Base-by-base conservation (phyloP, 2,888 invertebrate genomes). In the Helobdella robusta region DNA sequence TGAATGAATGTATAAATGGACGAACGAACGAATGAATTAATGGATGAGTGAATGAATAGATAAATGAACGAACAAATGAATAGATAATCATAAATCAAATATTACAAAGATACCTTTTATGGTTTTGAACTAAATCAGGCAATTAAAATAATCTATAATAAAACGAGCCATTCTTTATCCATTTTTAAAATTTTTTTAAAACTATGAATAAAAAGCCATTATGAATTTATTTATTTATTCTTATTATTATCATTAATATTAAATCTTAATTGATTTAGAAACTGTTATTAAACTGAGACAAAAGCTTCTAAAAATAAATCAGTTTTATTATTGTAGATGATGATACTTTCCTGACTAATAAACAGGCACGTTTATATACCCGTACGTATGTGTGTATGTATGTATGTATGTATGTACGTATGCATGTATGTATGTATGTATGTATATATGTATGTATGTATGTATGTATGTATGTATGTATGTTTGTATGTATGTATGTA, bases 401-500 rank as follows among this genome's bases (percentile, higher is more conserved):
- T 63, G 34, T 54, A 34, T 56, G 54, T 56, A 64, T 64, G 54
- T 32, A n/a, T 56, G 23, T 62, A 52, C 15, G 28, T 52, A 62
- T 50, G 28, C n/a, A 28, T 52, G 28, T 11, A 52, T 28, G 52
- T 52, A 65, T 65, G 1, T 35, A 65, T 65, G 48, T 44, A 64
- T 63, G 25, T 35, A 52, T 52, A 54, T 64, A 63, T 66, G 52
- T 32, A 63, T 63, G 36, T 48, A 40, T 35, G 23, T 28, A 54
- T 63, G 35, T 35, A 54, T 52, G 56, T 64, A 64, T 66, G 50
- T 35, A 35, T 66, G 54, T 48, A 52, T 63, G 52, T 52, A 64
- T 64, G 62, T 64, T 30, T 59, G 23, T 60, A 32, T 58, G 56
- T 60, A 5, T 60, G 35, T 25, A 58, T 59, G n/a, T 60, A 35